These are phyloP conservation scores for Anastrepha ludens DNA, from an alignment of 1,140 invertebrate species.

Conservation along the genomic window DNA sequence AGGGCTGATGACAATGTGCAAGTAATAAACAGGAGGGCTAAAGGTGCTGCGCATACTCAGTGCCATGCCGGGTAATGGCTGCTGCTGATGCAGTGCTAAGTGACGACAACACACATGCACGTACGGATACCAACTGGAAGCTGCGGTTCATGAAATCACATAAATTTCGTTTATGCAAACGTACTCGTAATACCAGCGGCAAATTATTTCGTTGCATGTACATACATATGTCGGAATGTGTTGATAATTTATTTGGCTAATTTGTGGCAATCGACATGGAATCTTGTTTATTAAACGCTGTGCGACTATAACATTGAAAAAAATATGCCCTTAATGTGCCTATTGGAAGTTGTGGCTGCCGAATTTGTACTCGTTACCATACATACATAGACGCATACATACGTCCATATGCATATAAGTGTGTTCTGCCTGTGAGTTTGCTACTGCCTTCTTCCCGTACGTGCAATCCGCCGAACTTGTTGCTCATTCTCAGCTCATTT, in stretches of 20 bases:
- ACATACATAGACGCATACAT: background rate
- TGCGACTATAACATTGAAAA: conserved; percentile 59
- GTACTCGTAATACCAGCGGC: conserved; percentile 50
- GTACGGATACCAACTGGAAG: background rate
- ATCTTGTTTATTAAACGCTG: conserved; percentile 70
- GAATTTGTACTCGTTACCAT: background rate
- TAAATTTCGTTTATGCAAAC: conserved; percentile 28
- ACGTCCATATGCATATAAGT: too few relatives aligned
- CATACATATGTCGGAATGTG: background rate
- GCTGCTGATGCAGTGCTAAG: background rate
- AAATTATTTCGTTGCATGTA: background rate
- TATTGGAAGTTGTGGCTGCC: background rate
- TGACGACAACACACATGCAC: background rate
- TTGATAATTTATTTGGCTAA: conserved; percentile 68
- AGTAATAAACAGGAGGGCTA: background rate
- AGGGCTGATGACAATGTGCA: background rate
- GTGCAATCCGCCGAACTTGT: background rate
- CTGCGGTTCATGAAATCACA: background rate
- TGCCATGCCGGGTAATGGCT: background rate
- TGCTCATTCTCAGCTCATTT: background rate
- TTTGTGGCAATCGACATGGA: conserved; percentile 68
- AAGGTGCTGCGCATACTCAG: background rate
- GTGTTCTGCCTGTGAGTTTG: too few relatives aligned
- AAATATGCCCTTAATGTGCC: conserved; percentile 20
- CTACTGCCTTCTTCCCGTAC: too few relatives aligned